phyloP scores from a whole-genome alignment of 1,140 invertebrate species.

The Ladona fulva region DNA sequence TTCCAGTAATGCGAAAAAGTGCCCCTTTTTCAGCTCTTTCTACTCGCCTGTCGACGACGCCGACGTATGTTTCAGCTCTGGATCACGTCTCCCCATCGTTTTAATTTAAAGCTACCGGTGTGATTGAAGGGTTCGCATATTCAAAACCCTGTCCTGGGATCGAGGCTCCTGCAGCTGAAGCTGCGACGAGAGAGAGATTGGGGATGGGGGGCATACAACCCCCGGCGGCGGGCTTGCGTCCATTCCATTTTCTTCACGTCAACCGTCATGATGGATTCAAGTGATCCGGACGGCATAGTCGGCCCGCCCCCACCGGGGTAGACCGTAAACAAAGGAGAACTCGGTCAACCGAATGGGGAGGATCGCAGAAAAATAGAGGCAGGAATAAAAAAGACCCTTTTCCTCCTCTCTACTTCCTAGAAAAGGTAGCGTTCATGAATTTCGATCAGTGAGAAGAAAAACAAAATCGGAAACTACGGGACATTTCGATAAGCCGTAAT shows the following conservation, averaged over 20 bases:
- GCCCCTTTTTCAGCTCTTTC: too few species aligned
- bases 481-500: too few species aligned
- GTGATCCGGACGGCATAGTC: neutral
- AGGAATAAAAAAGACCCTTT: too few species aligned
- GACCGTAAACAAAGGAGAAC: conserved; percentile 1
- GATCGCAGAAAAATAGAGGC: neutral
- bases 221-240: neutral
- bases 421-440: too few species aligned
- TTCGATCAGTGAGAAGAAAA: too few species aligned
- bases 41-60: too few species aligned
- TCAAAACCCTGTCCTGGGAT: too few species aligned
- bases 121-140: neutral
- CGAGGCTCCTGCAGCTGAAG: neutral
- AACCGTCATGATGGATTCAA: conserved; percentile 5
- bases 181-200: neutral
- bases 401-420: too few species aligned
- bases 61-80: too few species aligned
- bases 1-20: too few species aligned
- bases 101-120: neutral
- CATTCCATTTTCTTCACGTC: neutral
- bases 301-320: too few species aligned
- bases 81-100: neutral
- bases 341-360: neutral
- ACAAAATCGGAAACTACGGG: too few species aligned
- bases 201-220: neutral